A percentile compares a stretch with the other conserved stretches of the same genome.
These are phyloP conservation scores for Choreutis nemorana DNA, from an alignment of 2,888 invertebrate species.

Conservation along the genomic window DNA sequence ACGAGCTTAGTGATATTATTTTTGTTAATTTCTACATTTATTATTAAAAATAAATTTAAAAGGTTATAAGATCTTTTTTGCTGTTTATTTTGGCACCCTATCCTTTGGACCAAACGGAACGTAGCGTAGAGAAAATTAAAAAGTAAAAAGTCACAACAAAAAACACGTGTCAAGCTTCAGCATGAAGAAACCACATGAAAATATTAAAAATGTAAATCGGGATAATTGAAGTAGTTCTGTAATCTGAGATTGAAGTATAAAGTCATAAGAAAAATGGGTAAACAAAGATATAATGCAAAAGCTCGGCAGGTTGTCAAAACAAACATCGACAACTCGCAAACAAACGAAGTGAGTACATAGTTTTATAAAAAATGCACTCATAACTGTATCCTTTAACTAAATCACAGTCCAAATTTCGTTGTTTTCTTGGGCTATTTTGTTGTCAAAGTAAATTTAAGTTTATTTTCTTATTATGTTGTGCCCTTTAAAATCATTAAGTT, in stretches of 20 bases:
- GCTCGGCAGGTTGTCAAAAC: slow-evolving; percentile 75
- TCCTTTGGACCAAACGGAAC: no score
- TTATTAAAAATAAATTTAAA: no score
- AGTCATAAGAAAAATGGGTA: slow-evolving; percentile 69
- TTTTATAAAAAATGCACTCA: no score
- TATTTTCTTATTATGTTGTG: slow-evolving; percentile 6
- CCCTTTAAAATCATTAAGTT: no score
- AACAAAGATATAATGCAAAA: slow-evolving; percentile 78
- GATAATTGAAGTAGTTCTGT: slow-evolving; percentile 2
- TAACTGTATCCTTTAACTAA: no score
- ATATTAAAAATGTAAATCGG: slow-evolving; percentile 1
- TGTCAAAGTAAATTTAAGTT: slow-evolving; percentile 3
- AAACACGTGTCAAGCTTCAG: background rate
- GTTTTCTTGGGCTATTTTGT: slow-evolving; percentile 4
- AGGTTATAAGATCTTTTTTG: no score
- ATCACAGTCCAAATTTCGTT: no score
- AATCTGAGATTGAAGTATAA: slow-evolving; percentile 12
- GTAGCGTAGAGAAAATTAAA: no score
- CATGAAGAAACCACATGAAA: slow-evolving; percentile 2
- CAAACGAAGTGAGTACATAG: slow-evolving; percentile 67
- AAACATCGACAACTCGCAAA: slow-evolving; percentile 73
- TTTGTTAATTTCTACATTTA: no score
- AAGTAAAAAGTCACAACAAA: slow-evolving; percentile 2
- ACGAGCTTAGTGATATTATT: no score
- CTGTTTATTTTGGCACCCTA: no score